Evolutionary conservation across 2,888 invertebrate species (phyloP), one percentile per base, ranked within the genome.

Genomic region (Aphelenchoides bicaudatus): DNA sequence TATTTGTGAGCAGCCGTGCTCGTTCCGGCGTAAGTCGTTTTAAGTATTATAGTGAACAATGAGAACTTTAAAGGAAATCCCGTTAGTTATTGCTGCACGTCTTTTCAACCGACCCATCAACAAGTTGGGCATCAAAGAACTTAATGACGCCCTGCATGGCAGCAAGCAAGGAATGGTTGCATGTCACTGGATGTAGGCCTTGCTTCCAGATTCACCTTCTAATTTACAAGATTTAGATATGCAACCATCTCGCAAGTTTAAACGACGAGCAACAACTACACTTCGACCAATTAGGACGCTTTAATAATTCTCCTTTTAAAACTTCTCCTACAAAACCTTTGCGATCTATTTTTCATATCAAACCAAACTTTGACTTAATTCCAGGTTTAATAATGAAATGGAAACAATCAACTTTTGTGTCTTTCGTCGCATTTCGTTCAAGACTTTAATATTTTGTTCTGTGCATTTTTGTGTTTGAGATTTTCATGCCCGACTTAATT

Each of bases 81-180:
- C 77, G 39, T 67, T 77, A 21, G 74, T 77, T 31, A 72, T 78
- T 38, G 74, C 77, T 46, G 74, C 75, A 25, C 71, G 77, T 8
- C 61, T 77, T 59, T 77, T 74, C 65, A 72, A 77, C 50, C 65
- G 70, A 4, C 77, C 77, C 38, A 74, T 77, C 67, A 77, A 77
- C 59, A 75, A 75, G 57, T 59, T 78, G 25, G 63, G 63, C 46
- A 62, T 66, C 30, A 67, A 72, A 57, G 62, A 73, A 46, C 56
- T 77, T 49, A 75, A 77, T 64, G 72, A 73, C n/a, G 65, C 72
- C 19, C 61, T 78, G 19, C 76, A 77, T 58, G 74, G 71, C 31
- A 60, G 69, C 5, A 78, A 73, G 55, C 61, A 67, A 49, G 77
- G 75, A 39, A 72, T 78, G 74, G 70, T 77, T 49, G 77, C 75